Evolutionary conservation across 2,113 vertebrate species (phyloP), one percentile per base, ranked within the genome.

Genomic region (Oreotrochilus melanogaster): DNA sequence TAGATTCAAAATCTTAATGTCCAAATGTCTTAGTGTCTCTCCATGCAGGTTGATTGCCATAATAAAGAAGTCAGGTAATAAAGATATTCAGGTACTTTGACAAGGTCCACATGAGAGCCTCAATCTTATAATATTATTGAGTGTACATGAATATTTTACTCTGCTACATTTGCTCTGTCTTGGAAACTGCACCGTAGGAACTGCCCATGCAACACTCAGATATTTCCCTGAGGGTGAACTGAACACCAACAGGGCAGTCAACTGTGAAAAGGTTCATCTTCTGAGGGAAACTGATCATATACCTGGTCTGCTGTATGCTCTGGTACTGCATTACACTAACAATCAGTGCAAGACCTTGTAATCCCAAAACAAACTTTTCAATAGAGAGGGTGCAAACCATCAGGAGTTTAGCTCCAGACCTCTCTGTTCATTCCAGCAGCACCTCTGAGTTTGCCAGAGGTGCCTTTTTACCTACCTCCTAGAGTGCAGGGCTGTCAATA

Each of bases 41-140:
- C 24, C 10, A 1, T 1, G 0, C 6, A 31, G 17, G 9, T 7
- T 64, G 51, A 19, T 56, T 82, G 35, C 39, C 10, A 5, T 76
- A 69, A 78, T 43, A 60, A 72, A 45, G 28, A 37, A 23, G 4
- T 47, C 37, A 86, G n/a, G n/a, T n/a, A n/a, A n/a, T n/a, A n/a
- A n/a, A n/a, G 16, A 35, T 60, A 58, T 53, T 62, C 37, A 54
- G 60, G 30, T 45, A 8, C 64, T 92, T 74, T 65, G 30, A 43
- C 30, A 71, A 66, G 27, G 7, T n/a, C 30, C 33, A 39, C 45
- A 45, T 10, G 66, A 71, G 53, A 67, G 56, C 7, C 3, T 74
- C 65, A 50, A 39, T 4, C 5, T 86, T 58, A 47, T 7, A 61
- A 10, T 39, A 30, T 47, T 51, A 7, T 18, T 42, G 11, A 45